Evolutionary conservation across 2,797 vertebrate species (phyloP), one percentile per base, ranked within the genome.

Genomic region (Hirundo rustica): DNA sequence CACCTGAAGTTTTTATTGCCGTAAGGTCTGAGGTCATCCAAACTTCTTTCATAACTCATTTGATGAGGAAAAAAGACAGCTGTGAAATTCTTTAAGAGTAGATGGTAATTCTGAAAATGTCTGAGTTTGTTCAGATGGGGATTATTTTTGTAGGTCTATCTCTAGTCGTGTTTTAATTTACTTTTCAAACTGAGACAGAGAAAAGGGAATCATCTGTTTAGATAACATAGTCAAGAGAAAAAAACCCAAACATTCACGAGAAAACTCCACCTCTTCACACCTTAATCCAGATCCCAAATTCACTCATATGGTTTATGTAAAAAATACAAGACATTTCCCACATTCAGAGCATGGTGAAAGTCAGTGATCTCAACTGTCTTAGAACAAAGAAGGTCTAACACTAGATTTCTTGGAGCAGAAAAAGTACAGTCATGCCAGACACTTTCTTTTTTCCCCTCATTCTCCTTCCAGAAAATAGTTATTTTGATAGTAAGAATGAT

Each of bases 401-500:
- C 8, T 19, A 45, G 27, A 70, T 82, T 78, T 88, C 70, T 68
- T 78, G 14, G 13, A 67, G 61, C 7, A 77, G 54, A 83, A 85
- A 66, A 95, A 30, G n/a, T 78, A 32, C 58, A 84, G 23, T 65
- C 36, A 81, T 66, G 27, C 29, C 19, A 67, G 79, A 72, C 13
- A 57, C 67, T 85, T 85, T 87, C 2, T 30, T 53, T 79, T 76
- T 81, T 9, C 13, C 10, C 8, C 18, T 73, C 13, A 5, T 3
- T 48, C 17, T 81, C 16, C 17, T 38, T 82, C 30, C 30, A 66
- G 44, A 89, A 92, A 78, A 93, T 67, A 88, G 86, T 73, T 92
- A 84, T 94, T 96, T 91, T 93, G 32, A 42, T 89, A 60, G 68
- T 23, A 94, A 91, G 60, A 94, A 86, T 61, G 40, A 84, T 79